Base-by-base conservation (phyloP, 2,888 invertebrate genomes). In the Monopis laevigella region DNA sequence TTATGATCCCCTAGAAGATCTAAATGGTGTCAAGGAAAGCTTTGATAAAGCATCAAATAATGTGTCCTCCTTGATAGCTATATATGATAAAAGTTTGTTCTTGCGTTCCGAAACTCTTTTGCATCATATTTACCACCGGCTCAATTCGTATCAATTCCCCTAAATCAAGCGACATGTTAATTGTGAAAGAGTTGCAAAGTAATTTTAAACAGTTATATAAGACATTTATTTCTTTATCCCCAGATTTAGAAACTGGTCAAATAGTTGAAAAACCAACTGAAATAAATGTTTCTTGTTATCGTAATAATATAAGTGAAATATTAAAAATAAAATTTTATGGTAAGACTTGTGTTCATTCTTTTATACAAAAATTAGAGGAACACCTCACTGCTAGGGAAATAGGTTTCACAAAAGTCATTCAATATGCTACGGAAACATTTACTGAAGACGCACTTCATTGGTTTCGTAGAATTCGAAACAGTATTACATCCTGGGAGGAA, bases 71-170 rank as follows among this genome's bases (percentile, higher is more conserved):
- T 14, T 21, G 10, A 26, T 3, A 6, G 6, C 3, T 39, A 4
- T 12, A 14, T 13, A 12, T 14, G 39, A 39, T 24, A 39, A 39
- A 14, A 39, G 26, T 26, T 3, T 11, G 13, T 39, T 5, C 26
- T 12, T 4, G 3, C n/a, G 39, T n/a, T 11, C 26, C 4, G 14
- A 39, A 13, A 39, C 18, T n/a, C 13, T 39, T 2, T 24, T 39
- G 24, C 18, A 39, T n/a, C 39, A 39, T 24, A 24, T 39, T 3
- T 24, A 39, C 10, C 26, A 24, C 12, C 12, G 26, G 12, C 3
- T 18, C 7, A 24, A 12, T n/a, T 14, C 3, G 39, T 24, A 18
- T 12, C 5, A n/a, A 14, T 11, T 19, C 4, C 36, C 11, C 4
- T 21, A 16, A 12, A 19, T 11, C 6, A 18, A 5, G 6, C 24